These are phyloP conservation scores for Drosophila willistoni DNA, from an alignment of 1,140 invertebrate genomes.

Conservation along the genomic window DNA sequence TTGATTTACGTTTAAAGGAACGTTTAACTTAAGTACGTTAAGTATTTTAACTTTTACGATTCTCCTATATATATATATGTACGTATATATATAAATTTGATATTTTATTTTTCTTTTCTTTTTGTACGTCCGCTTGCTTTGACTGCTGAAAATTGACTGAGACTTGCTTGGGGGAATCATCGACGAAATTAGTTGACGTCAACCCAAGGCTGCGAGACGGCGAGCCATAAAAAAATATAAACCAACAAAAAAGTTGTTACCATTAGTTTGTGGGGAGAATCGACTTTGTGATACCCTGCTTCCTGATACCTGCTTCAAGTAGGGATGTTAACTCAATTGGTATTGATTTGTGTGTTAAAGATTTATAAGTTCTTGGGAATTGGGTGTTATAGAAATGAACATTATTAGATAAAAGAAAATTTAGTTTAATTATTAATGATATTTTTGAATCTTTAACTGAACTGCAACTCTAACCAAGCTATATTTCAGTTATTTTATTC, in stretches of 20 bases:
- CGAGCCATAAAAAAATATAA: conserved; percentile 47
- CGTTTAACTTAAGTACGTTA: conserved; percentile 57
- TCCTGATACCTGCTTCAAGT: not conserved
- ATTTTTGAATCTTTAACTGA: too few relatives aligned
- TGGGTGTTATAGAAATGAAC: too few relatives aligned
- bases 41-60: conserved; percentile 12
- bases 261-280: not conserved
- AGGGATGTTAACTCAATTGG: too few relatives aligned
- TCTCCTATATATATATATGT: conserved; percentile 1
- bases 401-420: too few relatives aligned
- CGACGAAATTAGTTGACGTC: conserved; percentile 66
- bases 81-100: conserved; percentile 7
- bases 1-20: conserved; percentile 17
- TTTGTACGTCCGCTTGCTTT: conserved; percentile 63
- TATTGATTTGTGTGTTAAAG: too few relatives aligned
- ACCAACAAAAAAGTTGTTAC: conserved; percentile 18
- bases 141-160: conserved; percentile 67
- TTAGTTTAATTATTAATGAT: too few relatives aligned
- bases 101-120: conserved; percentile 6
- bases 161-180: conserved; percentile 61
- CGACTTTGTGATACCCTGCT: not conserved
- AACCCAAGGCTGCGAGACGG: conserved; percentile 11
- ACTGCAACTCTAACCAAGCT: too few relatives aligned
- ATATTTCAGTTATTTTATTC: too few relatives aligned
- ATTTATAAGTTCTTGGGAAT: too few relatives aligned